A percentile compares a stretch with the other conserved stretches of the same genome.
These are phyloP conservation scores for Lutraria lutraria DNA, from an alignment of 2,888 invertebrate species.

Conservation along the genomic window DNA sequence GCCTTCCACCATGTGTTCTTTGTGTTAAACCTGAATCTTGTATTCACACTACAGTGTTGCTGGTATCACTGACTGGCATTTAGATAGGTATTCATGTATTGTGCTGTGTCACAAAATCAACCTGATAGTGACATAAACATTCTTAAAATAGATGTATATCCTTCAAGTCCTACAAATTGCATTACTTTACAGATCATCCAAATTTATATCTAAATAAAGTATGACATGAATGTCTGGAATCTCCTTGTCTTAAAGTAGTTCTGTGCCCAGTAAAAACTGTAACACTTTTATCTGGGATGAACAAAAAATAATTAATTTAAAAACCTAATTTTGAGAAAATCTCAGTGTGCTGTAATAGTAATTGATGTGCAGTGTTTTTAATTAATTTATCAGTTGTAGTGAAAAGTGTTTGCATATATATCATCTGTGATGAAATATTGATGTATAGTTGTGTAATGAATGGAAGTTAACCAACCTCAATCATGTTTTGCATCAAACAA, in stretches of 20 bases:
- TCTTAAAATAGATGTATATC: too few relatives aligned
- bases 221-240: too few relatives aligned
- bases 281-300: not conserved
- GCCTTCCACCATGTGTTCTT: not conserved
- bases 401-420: not conserved
- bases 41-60: not conserved
- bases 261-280: not conserved
- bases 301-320: not conserved
- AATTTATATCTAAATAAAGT: too few relatives aligned
- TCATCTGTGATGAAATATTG: not conserved
- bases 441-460: too few relatives aligned
- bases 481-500: too few relatives aligned
- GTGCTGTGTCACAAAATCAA: too few relatives aligned
- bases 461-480: too few relatives aligned
- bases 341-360: not conserved
- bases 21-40: not conserved
- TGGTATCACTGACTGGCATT: not conserved
- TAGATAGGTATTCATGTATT: not conserved
- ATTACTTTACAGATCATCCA: too few relatives aligned
- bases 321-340: not conserved
- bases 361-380: not conserved
- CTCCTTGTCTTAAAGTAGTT: not conserved
- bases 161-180: too few relatives aligned
- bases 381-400: not conserved
- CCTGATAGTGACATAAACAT: too few relatives aligned